phyloP scores from a whole-genome alignment of 2,888 invertebrate species.

The Drosophila ochracea region DNA sequence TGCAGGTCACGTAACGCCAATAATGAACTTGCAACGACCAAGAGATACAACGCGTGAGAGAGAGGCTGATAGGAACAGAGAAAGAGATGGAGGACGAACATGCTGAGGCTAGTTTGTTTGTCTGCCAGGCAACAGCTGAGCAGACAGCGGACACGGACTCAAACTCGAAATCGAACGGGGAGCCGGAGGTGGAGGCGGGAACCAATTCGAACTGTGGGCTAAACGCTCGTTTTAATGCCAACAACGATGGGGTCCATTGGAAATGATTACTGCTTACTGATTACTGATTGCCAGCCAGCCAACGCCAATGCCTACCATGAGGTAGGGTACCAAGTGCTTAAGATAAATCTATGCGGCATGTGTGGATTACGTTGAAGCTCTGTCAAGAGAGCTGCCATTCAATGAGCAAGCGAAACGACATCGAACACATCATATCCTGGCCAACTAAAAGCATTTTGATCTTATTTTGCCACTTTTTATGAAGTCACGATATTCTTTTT shows the following conservation, averaged over 20 bases:
- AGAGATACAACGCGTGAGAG: not conserved
- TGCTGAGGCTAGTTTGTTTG: constrained; percentile 6
- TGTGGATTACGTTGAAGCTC: constrained; percentile 1
- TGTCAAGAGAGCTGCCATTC: not conserved
- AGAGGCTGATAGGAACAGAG: not conserved
- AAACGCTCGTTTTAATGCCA: constrained; percentile 52
- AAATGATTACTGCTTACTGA: constrained; percentile 57
- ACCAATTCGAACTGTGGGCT: constrained; percentile 19
- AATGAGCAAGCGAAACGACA: not conserved
- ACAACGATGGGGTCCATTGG: constrained; percentile 39
- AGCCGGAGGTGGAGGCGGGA: not conserved
- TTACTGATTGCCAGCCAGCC: constrained; percentile 43
- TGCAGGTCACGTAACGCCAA: constrained; percentile 75
- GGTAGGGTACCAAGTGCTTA: not conserved
- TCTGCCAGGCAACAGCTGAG: constrained; percentile 3
- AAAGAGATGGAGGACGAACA: not conserved
- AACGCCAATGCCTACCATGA: not conserved
- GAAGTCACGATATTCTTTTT: not conserved
- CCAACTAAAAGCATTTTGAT: not conserved
- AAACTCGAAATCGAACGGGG: not conserved
- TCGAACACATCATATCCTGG: not conserved
- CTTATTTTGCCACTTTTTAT: not conserved
- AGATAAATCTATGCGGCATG: constrained; percentile 34
- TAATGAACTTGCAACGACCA: constrained; percentile 62
- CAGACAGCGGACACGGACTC: not conserved